A percentile compares a stretch with the other conserved stretches of the same genome.
These are phyloP conservation scores for Chymomyza fuscimana DNA, from an alignment of 2,888 invertebrate genomes.

Conservation along the genomic window DNA sequence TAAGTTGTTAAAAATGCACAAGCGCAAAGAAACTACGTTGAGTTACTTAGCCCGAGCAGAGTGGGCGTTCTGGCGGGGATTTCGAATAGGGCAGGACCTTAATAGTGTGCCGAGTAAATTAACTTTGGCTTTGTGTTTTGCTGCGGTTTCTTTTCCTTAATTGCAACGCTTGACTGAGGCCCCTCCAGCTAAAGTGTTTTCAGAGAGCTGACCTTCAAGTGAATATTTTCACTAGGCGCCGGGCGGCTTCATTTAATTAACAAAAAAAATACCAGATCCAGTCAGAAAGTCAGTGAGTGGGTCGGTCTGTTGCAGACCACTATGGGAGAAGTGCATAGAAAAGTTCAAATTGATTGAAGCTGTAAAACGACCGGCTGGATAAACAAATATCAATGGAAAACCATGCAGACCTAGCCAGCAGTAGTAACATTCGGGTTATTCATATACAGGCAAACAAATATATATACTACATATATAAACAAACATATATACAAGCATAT, in stretches of 20 bases:
- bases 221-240: conserved; percentile 34
- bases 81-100: not conserved
- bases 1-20: conserved; percentile 5
- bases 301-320: not conserved
- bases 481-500: not conserved
- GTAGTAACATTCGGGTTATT: conserved; percentile 22
- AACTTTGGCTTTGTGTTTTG: conserved; percentile 53
- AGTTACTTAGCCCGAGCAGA: not conserved
- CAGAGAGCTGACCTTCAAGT: conserved; percentile 65
- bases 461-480: not conserved
- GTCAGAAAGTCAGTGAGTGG: not conserved
- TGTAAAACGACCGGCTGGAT: conserved; percentile 5
- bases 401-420: conserved; percentile 5
- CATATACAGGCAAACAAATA: conserved; percentile 12
- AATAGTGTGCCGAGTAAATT: conserved; percentile 58
- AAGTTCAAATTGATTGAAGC: conserved; percentile 14
- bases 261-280: not conserved
- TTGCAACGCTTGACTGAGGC: not conserved
- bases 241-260: not conserved
- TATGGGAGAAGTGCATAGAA: conserved; percentile 18
- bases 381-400: conserved; percentile 43
- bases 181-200: conserved; percentile 40
- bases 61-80: not conserved
- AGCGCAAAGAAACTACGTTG: conserved; percentile 1
- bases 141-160: conserved; percentile 34